Conservation (phyloP, 2,888 invertebrate species). For the Ditula angustiorana region DNA sequence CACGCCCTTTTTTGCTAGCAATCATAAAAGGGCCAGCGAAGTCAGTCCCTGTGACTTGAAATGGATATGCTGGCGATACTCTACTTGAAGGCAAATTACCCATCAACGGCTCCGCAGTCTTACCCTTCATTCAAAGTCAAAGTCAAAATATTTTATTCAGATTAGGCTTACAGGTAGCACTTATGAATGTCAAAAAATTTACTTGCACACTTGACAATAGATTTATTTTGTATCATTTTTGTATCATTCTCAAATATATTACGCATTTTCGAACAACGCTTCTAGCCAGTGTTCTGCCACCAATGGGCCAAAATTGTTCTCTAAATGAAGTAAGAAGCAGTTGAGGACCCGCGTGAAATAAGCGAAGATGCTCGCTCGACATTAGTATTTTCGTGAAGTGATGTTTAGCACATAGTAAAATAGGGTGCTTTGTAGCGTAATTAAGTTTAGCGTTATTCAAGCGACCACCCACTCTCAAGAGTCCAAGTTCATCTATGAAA, state of each 20-base stretch:
- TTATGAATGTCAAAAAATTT: too few species aligned
- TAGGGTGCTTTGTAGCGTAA: slow-evolving; percentile 23
- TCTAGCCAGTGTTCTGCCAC: slow-evolving; percentile 37
- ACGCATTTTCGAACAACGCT: slow-evolving; percentile 32
- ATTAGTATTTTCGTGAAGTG: slow-evolving; percentile 30
- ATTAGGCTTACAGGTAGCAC: too few species aligned
- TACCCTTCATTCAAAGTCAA: slow-evolving; percentile 26
- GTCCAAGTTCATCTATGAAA: slow-evolving; percentile 2
- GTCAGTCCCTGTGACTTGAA: too few species aligned
- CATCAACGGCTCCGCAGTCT: too few species aligned
- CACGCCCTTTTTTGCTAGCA: too few species aligned
- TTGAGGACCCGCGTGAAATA: slow-evolving; percentile 38
- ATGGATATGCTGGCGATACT: too few species aligned
- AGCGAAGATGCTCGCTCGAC: slow-evolving; percentile 35
- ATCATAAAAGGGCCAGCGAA: too few species aligned
- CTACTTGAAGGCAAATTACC: too few species aligned
- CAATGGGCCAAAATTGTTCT: slow-evolving; percentile 24
- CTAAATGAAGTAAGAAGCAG: slow-evolving; percentile 23
- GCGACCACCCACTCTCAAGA: slow-evolving; percentile 27
- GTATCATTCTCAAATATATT: too few species aligned
- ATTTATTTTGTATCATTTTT: too few species aligned
- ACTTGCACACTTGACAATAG: too few species aligned
- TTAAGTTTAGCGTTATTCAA: slow-evolving; percentile 8
- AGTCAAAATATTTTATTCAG: too few species aligned
- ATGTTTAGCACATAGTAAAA: slow-evolving; percentile 21